Conservation (phyloP, 2,888 invertebrate genomes). For the Stegophylla sp. region DNA sequence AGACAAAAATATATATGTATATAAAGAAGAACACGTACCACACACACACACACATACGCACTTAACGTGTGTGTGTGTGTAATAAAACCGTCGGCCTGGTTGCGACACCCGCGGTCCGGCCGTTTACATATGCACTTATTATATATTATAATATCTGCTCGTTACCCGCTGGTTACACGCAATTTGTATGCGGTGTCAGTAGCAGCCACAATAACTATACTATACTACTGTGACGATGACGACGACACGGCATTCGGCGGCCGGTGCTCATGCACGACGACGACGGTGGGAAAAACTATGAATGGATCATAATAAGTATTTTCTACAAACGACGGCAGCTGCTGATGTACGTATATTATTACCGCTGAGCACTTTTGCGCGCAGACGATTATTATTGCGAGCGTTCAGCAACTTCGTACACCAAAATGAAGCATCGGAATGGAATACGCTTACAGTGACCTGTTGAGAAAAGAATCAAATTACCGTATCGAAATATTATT, state of each 20-base stretch:
- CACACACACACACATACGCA: background rate
- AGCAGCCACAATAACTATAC: background rate
- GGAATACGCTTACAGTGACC: no score
- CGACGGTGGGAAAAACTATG: background rate
- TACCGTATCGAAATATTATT: no score
- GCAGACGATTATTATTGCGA: background rate
- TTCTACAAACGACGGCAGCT: background rate
- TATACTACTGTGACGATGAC: no score
- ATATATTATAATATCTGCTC: background rate
- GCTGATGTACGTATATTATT: background rate
- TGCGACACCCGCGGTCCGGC: background rate
- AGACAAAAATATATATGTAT: background rate
- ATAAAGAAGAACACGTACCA: background rate
- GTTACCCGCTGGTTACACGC: slow-evolving; percentile 10
- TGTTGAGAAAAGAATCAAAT: no score
- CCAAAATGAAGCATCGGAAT: no score
- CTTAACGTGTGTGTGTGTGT: background rate
- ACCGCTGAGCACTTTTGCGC: background rate
- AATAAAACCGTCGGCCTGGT: background rate
- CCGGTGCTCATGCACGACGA: background rate
- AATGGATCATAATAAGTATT: background rate
- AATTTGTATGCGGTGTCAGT: background rate
- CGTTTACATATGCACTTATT: background rate
- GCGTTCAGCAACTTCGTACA: background rate
- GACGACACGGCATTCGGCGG: background rate